Evolutionary conservation across 2,797 vertebrate genomes (phyloP), one percentile per base, ranked within the genome.

Genomic region (Sebastes dallii): DNA sequence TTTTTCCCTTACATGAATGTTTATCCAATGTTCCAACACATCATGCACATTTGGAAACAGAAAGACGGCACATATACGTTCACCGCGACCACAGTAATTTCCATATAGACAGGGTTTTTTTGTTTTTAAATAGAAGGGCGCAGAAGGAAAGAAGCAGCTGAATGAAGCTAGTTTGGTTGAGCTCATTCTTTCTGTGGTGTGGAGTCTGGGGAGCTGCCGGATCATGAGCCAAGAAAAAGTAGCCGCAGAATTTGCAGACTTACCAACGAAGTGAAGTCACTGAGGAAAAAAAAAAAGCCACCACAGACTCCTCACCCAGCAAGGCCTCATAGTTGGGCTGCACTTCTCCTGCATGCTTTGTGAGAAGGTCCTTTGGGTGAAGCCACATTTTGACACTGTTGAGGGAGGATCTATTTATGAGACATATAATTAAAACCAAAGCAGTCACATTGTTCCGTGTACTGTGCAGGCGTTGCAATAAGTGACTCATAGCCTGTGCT

Each of bases 191-290:
- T 86, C 87, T 94, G 85, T 68, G 92, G 86, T 85, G 82, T 76
- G 72, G 86, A 79, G 82, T 83, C 72, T 76, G 84, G 84, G 78
- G 84, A 88, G 76, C 86, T 78, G 81, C 87, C 7, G 75, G 71
- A 77, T 82, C 72, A 0, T 7, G 62, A 65, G 92, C 92, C 89
- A 89, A 94, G 86, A 91, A 87, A 88, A 89, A 78, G 83, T 72
- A 85, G 85, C 92, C 88, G 24, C 91, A 92, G 92, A 92, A 93
- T 90, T 82, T 92, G 64, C 81, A 89, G 85, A 50, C 77, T 89
- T 89, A 76, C 90, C 86, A 80, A 82, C 78, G 66, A 80, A 87
- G 86, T 89, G 82, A 90, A 89, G 89, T 93, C 87, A 91, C 68
- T 55, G 66, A 83, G 72, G 64, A 60, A 3, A 50, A 66, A 24